These are phyloP conservation scores for Bimastos eiseni DNA, from an alignment of 2,888 invertebrate species.

Conservation along the genomic window DNA sequence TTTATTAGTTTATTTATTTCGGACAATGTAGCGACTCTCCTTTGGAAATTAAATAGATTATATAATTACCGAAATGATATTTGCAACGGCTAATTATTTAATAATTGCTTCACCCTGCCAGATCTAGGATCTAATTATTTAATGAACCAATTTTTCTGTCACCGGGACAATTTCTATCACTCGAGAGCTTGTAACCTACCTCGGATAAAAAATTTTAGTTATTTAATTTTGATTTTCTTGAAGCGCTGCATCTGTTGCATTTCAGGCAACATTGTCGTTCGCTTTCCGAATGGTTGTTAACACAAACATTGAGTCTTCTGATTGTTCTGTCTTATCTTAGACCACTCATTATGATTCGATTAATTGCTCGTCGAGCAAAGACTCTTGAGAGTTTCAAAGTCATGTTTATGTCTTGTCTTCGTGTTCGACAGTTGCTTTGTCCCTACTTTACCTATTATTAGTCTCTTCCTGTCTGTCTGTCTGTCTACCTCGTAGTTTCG, in stretches of 20 bases:
- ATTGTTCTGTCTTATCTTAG: not conserved
- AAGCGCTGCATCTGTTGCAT: not conserved
- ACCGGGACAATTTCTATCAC: too few species aligned
- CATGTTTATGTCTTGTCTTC: not conserved
- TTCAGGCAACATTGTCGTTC: not conserved
- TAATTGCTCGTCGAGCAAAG: not conserved
- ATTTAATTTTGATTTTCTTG: not conserved
- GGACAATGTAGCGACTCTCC: not conserved
- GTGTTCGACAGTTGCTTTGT: not conserved
- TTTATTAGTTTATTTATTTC: not conserved
- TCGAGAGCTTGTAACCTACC: too few species aligned
- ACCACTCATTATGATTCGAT: not conserved
- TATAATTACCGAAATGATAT: not conserved
- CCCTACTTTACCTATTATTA: not conserved
- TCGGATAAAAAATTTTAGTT: not conserved
- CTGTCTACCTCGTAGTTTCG: not conserved
- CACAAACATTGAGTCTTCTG: not conserved
- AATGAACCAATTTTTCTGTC: too few species aligned
- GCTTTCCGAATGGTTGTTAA: not conserved
- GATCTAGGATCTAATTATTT: not conserved
- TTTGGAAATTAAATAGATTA: not conserved
- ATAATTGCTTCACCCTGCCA: not conserved
- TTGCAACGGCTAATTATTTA: not conserved
- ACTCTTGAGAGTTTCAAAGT: not conserved
- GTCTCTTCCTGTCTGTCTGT: not conserved